Evolutionary conservation across 1,140 invertebrate genomes (phyloP), one percentile per base, ranked within the genome.

Genomic region (Brachionus paranguensis): DNA sequence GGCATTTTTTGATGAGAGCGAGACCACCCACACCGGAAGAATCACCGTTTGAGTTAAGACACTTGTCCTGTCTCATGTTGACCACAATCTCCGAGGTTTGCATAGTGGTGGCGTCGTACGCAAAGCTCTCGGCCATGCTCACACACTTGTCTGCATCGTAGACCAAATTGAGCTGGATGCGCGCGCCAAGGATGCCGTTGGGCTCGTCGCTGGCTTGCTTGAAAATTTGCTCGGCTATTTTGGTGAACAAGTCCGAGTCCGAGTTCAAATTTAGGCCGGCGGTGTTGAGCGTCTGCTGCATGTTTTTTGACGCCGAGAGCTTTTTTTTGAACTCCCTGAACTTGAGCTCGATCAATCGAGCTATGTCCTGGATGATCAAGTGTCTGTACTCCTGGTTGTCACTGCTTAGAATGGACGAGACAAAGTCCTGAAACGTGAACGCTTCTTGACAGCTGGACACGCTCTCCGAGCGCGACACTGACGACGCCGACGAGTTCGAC

Each of bases 341-440:
- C 45, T 81, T 81, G 12, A 81, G 78, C 53, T 81, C 78, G n/a
- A 81, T 81, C 24, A 81, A 47, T 5, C 78, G 50, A 45, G 78
- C 78, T 33, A 81, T 81, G 53, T 81, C 78, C 27, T 81, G 78
- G 17, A 81, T 41, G 0, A 81, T 60, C 41, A 81, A 68, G 12
- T 29, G 17, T 7, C 17, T 17, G 14, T 68, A 64, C 20, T 81
- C 53, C 55, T 81, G 55, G n/a, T 81, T 68, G 5, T 81, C 78
- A 24, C 41, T 64, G 29, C 65, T 81, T 37, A 81, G 12, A 20
- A 81, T 60, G 12, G 53, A 64, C 50, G 78, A 81, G n/a, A 81
- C 78, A 81, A 81, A 81, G 33, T 81, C 78, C 41, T 81, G 78
- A 81, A 81, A 81, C 4, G 78, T 64, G 53, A 43, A 81, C 17